Percentiles rank a stretch among this genome's conserved stretches.
phyloP scores from a whole-genome alignment of 1,140 invertebrate species.

The Anastrepha ludens region DNA sequence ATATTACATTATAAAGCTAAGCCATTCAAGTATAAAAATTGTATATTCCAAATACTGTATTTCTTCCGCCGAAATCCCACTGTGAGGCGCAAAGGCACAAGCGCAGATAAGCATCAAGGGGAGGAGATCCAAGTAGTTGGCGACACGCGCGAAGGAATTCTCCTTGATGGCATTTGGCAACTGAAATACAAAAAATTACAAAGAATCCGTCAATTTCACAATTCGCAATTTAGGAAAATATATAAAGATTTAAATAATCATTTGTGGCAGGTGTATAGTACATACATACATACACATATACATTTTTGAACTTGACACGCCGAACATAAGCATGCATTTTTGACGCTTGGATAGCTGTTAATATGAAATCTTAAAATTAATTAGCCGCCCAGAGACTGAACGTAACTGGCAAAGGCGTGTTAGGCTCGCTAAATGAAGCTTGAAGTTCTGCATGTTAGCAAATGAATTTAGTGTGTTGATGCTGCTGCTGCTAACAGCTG shows the following conservation, averaged over 20 bases:
- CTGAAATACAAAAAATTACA: not conserved
- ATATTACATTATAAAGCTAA: too few relatives aligned
- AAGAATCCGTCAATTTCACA: not conserved
- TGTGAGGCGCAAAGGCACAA: too few relatives aligned
- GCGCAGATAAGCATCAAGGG: too few relatives aligned
- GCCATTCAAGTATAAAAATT: too few relatives aligned
- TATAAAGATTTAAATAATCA: not conserved
- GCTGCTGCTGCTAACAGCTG: not conserved
- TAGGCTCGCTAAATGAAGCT: slow-evolving; percentile 33
- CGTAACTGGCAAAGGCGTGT: not conserved
- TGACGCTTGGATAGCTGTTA: not conserved
- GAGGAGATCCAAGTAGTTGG: too few relatives aligned
- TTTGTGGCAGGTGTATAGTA: not conserved
- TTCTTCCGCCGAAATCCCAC: too few relatives aligned
- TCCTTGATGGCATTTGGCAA: not conserved
- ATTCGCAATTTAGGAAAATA: not conserved
- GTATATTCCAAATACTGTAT: too few relatives aligned
- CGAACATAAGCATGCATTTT: not conserved
- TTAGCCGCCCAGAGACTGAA: not conserved
- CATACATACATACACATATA: not conserved
- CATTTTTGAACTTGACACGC: not conserved
- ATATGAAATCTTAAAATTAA: slow-evolving; percentile 7
- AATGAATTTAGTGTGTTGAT: not conserved
- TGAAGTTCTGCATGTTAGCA: not conserved
- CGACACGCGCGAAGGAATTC: not conserved